Percentiles rank a stretch among this genome's conserved stretches.
Conservation (phyloP, 1,140 invertebrate species). For the Zelostemma sp. region DNA sequence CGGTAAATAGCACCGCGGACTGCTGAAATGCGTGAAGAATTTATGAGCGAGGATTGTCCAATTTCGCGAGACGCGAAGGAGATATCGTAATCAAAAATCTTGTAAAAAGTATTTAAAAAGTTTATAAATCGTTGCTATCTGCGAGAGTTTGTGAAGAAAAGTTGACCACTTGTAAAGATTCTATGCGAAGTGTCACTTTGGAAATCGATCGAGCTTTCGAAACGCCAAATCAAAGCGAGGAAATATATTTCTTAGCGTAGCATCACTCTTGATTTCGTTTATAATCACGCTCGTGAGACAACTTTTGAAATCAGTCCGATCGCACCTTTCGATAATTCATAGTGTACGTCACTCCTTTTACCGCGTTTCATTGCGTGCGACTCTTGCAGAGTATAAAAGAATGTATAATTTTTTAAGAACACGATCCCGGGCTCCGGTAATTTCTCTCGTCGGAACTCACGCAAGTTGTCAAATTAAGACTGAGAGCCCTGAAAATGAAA, state of each 20-base stretch:
- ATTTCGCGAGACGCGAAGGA: slow-evolving; percentile 2
- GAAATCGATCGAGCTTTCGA: background rate
- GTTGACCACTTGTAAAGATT: background rate
- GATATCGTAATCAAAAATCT: slow-evolving; percentile 29
- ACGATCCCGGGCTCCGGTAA: background rate
- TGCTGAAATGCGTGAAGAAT: background rate
- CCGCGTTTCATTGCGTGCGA: slow-evolving; percentile 8
- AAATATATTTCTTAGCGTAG: background rate
- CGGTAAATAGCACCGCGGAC: slow-evolving; percentile 12
- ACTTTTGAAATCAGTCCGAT: slow-evolving; percentile 13
- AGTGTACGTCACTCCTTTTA: slow-evolving; percentile 8
- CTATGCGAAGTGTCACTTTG: background rate
- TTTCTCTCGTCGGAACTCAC: background rate
- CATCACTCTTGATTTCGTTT: too few species aligned
- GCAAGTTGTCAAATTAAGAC: background rate
- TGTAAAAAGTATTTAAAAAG: too few species aligned
- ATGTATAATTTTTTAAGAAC: slow-evolving; percentile 9
- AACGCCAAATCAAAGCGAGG: background rate
- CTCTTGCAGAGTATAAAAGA: slow-evolving; percentile 12
- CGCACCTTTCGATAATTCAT: slow-evolving; percentile 13
- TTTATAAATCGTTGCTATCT: too few species aligned
- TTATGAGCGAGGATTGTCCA: background rate
- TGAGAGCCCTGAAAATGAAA: background rate
- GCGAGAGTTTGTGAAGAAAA: background rate
- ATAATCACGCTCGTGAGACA: background rate